Evolutionary conservation across 2,888 invertebrate species (phyloP).

Genomic region (Adelognathus sp.): DNA sequence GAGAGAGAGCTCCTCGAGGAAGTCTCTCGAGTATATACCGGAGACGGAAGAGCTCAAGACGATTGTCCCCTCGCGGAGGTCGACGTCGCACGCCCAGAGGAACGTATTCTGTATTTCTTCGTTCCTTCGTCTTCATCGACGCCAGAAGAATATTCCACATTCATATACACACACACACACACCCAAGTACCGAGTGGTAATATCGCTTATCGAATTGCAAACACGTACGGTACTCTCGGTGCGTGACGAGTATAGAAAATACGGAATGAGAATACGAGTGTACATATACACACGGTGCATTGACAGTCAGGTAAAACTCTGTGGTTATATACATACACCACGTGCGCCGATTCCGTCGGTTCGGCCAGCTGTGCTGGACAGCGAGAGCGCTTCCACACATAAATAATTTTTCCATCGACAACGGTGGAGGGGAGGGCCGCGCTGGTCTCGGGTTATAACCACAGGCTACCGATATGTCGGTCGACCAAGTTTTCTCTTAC

Average conservation of each 20-base stretch:
- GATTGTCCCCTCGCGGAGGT: not conserved
- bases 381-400: slow-evolving; percentile 26
- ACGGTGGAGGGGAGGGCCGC: no score
- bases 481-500: no score
- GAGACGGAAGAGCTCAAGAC: not conserved
- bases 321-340: not conserved
- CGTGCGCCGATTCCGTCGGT: slow-evolving; percentile 17
- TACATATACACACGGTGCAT: not conserved
- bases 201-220: slow-evolving; percentile 40
- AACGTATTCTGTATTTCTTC: no score
- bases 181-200: no score
- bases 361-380: slow-evolving; percentile 35
- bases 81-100: no score
- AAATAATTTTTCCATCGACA: slow-evolving; percentile 33
- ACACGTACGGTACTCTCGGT: slow-evolving; percentile 39
- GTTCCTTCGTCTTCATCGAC: no score
- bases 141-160: no score
- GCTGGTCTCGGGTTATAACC: no score
- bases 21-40: not conserved
- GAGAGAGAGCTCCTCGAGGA: not conserved
- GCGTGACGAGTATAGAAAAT: slow-evolving; percentile 50
- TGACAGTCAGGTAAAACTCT: not conserved
- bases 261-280: slow-evolving; percentile 29
- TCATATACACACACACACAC: no score
- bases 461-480: no score